phyloP scores from a whole-genome alignment of 2,797 vertebrate genomes.

The Tadarida brasiliensis region DNA sequence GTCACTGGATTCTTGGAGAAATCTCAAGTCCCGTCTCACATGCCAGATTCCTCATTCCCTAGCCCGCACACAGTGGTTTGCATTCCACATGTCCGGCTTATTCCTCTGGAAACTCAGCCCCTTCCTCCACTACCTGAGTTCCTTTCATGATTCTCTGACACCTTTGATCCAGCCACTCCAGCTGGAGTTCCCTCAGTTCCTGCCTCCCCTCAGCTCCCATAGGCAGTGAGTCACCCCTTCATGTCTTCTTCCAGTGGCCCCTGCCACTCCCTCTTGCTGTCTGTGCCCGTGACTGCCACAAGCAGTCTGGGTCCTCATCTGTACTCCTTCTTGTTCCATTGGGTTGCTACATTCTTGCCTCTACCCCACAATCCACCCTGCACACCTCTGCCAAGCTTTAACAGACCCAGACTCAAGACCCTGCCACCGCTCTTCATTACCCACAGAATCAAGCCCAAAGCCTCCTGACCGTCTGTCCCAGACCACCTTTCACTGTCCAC shows the following conservation, averaged over 20 bases:
- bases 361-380: background rate
- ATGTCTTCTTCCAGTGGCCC: background rate
- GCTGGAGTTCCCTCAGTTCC: background rate
- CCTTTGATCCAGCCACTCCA: background rate
- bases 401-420: background rate
- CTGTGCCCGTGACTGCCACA: background rate
- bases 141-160: background rate
- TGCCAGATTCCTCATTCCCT: background rate
- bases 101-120: background rate
- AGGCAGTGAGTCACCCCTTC: background rate
- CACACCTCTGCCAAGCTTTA: background rate
- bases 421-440: background rate
- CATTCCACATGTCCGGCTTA: background rate
- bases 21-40: background rate
- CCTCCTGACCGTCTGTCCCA: background rate
- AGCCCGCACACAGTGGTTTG: background rate
- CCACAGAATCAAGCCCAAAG: background rate
- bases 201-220: accelerated
- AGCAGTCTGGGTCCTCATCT: background rate
- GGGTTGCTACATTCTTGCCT: background rate
- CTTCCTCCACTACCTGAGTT: background rate
- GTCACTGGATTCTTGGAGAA: background rate
- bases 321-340: background rate
- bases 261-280: background rate
- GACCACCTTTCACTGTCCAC: background rate